phyloP scores from a whole-genome alignment of 2,113 vertebrate genomes.

The Rhynchopsitta pachyrhyncha region DNA sequence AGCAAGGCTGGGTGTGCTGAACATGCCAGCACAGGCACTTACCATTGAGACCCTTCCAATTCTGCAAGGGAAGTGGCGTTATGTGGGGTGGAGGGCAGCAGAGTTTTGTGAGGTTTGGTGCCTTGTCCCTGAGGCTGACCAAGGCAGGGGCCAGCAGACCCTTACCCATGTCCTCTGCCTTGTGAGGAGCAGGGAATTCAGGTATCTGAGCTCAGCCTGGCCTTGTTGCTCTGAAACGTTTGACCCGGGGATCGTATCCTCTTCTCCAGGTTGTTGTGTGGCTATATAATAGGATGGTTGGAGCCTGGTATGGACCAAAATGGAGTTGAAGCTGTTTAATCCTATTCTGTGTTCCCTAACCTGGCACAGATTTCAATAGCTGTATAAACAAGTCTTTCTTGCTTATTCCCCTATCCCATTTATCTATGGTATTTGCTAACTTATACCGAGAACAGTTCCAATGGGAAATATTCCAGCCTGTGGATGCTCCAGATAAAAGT shows the following conservation, averaged over 20 bases:
- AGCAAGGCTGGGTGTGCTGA: neutral
- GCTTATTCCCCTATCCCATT: constrained; percentile 6
- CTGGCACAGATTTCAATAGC: neutral
- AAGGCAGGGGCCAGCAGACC: neutral
- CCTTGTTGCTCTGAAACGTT: neutral
- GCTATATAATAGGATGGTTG: neutral
- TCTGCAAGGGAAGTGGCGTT: neutral
- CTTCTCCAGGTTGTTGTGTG: neutral
- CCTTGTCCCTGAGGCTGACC: neutral
- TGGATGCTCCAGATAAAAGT: constrained; percentile 43
- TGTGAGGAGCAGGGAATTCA: neutral
- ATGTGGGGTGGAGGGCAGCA: fast-evolving
- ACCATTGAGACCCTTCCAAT: neutral
- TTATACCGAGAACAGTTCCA: neutral
- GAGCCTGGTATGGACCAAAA: neutral
- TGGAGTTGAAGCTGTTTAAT: neutral
- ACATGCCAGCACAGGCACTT: neutral
- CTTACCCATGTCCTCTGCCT: neutral
- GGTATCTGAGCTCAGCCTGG: neutral
- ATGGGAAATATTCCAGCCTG: constrained; percentile 38
- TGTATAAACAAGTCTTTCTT: constrained; percentile 50
- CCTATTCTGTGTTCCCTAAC: neutral
- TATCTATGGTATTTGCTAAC: constrained; percentile 35
- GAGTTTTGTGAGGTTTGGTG: neutral
- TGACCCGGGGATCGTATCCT: neutral